These are phyloP conservation scores for Campylorhamphus procurvoides DNA, from an alignment of 2,113 vertebrate genomes.

Conservation along the genomic window DNA sequence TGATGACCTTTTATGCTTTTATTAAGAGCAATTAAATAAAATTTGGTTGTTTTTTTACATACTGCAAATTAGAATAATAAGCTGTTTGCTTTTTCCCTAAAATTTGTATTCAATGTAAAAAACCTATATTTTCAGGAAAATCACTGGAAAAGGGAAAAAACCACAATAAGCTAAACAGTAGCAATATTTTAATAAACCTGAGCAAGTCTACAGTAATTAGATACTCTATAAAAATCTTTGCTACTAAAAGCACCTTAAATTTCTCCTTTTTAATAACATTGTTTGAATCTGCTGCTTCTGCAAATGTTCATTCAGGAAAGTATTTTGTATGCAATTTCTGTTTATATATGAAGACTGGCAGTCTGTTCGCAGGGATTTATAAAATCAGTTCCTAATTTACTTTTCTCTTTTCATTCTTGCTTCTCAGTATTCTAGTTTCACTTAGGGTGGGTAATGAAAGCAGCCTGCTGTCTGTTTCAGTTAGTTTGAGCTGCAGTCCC, in stretches of 20 bases:
- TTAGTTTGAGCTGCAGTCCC: background rate
- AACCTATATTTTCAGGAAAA: background rate
- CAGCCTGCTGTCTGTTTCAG: background rate
- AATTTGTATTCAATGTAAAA: background rate
- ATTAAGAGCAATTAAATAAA: background rate
- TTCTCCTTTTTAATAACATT: background rate
- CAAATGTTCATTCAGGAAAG: background rate
- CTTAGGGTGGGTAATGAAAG: background rate
- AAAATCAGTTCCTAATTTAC: background rate
- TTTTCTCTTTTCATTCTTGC: slow-evolving; percentile 28
- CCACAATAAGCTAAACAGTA: background rate
- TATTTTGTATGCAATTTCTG: background rate
- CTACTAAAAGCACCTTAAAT: background rate
- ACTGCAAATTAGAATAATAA: background rate
- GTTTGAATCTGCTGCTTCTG: background rate
- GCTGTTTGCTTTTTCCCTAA: background rate
- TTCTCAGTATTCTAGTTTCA: background rate
- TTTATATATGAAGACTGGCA: background rate
- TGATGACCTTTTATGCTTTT: background rate
- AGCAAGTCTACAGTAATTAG: background rate
- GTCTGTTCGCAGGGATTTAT: background rate
- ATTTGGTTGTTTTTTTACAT: background rate
- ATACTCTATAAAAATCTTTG: background rate
- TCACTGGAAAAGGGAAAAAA: background rate
- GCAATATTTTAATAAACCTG: background rate